These are phyloP conservation scores for Caenorhabditis plicata DNA, from an alignment of 2,888 invertebrate genomes.

Conservation along the genomic window DNA sequence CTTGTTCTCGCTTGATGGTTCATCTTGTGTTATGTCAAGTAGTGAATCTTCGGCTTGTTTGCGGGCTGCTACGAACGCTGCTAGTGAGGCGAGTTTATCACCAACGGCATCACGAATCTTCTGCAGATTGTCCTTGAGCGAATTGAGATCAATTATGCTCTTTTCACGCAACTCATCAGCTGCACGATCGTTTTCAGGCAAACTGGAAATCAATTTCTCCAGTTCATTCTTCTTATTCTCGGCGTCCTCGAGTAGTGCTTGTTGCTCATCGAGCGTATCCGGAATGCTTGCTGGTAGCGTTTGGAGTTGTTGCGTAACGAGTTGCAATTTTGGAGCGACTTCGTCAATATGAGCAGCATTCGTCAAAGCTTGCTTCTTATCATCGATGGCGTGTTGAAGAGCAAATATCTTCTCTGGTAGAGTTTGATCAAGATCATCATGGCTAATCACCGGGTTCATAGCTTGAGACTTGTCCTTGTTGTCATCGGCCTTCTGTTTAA, in stretches of 20 bases:
- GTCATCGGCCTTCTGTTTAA: constrained; percentile 6
- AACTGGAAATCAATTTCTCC: constrained; percentile 18
- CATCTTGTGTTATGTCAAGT: constrained; percentile 15
- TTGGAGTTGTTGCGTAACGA: constrained; percentile 16
- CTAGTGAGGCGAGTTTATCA: constrained; percentile 40
- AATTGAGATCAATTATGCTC: constrained; percentile 35
- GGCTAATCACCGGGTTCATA: constrained; percentile 7
- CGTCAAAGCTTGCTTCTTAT: constrained; percentile 10
- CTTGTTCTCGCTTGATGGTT: not conserved
- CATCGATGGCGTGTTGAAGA: constrained; percentile 9
- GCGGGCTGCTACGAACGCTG: constrained; percentile 33
- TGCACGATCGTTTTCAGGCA: constrained; percentile 15
- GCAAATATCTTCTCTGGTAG: constrained; percentile 6
- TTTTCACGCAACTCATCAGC: constrained; percentile 26
- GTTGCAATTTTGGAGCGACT: constrained; percentile 22
- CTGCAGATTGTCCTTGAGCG: constrained; percentile 29
- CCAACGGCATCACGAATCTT: constrained; percentile 30
- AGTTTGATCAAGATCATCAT: constrained; percentile 9
- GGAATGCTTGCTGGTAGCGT: constrained; percentile 16
- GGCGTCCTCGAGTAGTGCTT: constrained; percentile 24
- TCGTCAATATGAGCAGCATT: constrained; percentile 13
- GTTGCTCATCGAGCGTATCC: constrained; percentile 23
- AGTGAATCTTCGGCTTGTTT: constrained; percentile 35
- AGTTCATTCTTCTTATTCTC: constrained; percentile 20
- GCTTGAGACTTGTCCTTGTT: constrained; percentile 5